These are phyloP conservation scores for Muscidifurax raptorellus DNA, from an alignment of 1,140 invertebrate species.

Conservation along the genomic window DNA sequence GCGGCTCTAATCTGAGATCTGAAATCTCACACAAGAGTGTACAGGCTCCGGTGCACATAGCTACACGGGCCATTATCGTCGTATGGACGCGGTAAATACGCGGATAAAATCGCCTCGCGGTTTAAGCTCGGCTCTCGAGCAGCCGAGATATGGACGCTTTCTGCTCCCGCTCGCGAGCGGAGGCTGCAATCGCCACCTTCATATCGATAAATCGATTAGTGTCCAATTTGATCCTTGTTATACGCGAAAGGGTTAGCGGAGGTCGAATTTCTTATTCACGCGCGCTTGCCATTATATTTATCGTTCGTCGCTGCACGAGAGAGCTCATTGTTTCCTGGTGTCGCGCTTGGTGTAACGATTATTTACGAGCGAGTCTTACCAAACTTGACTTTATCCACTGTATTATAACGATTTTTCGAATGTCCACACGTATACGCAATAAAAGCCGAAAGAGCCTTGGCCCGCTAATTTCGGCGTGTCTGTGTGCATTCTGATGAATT, in stretches of 20 bases:
- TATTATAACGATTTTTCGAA: not conserved
- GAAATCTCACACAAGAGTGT: constrained; percentile 30
- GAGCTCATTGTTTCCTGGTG: no score
- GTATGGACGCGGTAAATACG: constrained; percentile 46
- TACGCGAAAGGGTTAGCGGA: not conserved
- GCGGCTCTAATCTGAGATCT: constrained; percentile 39
- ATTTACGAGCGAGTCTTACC: not conserved
- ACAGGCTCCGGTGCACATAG: not conserved
- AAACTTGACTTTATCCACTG: not conserved
- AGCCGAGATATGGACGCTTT: not conserved
- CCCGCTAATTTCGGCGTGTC: constrained; percentile 60
- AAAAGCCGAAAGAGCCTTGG: not conserved
- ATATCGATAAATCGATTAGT: constrained; percentile 51
- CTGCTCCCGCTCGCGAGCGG: not conserved
- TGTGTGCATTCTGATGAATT: constrained; percentile 65
- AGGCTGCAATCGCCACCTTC: constrained; percentile 18
- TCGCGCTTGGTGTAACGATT: not conserved
- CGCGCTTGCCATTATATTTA: not conserved
- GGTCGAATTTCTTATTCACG: constrained; percentile 31
- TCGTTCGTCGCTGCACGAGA: not conserved
- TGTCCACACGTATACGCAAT: not conserved
- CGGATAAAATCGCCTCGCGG: constrained; percentile 58
- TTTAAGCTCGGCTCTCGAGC: not conserved
- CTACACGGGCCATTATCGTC: constrained; percentile 39
- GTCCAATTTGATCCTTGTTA: constrained; percentile 41